A percentile compares a stretch with the other conserved stretches of the same genome.
Conservation (phyloP, 2,888 invertebrate species). For the Gryllus longicercus region DNA sequence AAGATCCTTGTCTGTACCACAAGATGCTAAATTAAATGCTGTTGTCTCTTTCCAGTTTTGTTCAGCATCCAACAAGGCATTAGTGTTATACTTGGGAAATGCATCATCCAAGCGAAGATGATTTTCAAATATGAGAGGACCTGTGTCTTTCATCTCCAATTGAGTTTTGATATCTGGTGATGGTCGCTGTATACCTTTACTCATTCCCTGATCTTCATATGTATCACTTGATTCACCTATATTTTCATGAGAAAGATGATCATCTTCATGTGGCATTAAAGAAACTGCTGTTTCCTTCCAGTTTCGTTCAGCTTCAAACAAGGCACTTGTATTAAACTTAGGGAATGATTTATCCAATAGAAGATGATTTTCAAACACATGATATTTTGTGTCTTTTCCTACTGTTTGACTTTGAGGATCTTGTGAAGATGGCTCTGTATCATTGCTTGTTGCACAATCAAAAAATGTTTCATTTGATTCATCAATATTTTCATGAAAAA, state of each 20-base stretch:
- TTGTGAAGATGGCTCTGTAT: not conserved
- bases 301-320: not conserved
- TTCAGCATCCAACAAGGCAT: not conserved
- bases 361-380: too few relatives aligned
- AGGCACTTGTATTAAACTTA: too few relatives aligned
- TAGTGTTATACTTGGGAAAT: not conserved
- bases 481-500: slow-evolving; percentile 48
- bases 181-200: too few relatives aligned
- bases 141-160: not conserved
- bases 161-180: not conserved
- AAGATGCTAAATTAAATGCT: slow-evolving; percentile 42
- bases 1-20: slow-evolving; percentile 50
- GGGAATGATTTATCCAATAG: too few relatives aligned
- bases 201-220: not conserved
- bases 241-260: slow-evolving; percentile 20
- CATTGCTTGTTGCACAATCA: too few relatives aligned
- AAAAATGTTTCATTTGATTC: too few relatives aligned
- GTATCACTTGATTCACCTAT: not conserved
- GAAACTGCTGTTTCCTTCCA: slow-evolving; percentile 17
- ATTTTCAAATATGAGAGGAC: slow-evolving; percentile 22
- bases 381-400: too few relatives aligned
- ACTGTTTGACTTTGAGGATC: too few relatives aligned
- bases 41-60: slow-evolving; percentile 29
- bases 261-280: not conserved
- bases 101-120: slow-evolving; percentile 29